Evolutionary conservation across 64 coral and sea anemone genomes (phyloP).

Genomic region (Stichodactyla mertensii): DNA sequence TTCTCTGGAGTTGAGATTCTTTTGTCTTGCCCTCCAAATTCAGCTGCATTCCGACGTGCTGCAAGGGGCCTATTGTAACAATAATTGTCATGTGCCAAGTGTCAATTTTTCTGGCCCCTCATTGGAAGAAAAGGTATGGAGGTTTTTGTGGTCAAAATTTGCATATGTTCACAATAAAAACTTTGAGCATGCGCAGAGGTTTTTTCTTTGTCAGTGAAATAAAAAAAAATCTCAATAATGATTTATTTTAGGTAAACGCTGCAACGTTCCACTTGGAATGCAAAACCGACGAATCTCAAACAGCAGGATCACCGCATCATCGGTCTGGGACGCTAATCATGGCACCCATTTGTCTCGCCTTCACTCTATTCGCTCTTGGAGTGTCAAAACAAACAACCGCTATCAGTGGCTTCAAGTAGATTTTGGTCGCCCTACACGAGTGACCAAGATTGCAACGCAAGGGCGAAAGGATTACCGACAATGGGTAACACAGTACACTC

Average conservation of each 20-base stretch:
- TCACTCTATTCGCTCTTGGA: conserved; percentile 22
- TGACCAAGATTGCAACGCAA: conserved; percentile 51
- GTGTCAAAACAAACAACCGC: conserved; percentile 38
- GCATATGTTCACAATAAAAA: no score
- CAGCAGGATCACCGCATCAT: conserved; percentile 51
- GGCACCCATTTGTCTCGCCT: conserved; percentile 32
- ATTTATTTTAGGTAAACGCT: conserved; percentile 47
- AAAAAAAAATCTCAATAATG: no score
- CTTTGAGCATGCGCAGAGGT: no score
- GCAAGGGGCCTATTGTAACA: no score
- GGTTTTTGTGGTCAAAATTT: no score
- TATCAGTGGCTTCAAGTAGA: conserved; percentile 50
- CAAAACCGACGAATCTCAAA: conserved; percentile 54
- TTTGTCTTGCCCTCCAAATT: no score
- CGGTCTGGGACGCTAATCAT: conserved; percentile 32
- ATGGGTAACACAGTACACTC: conserved; percentile 43
- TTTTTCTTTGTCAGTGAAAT: no score
- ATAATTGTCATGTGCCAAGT: no score
- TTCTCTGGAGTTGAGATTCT: no score
- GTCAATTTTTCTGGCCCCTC: no score
- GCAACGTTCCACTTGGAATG: conserved; percentile 78
- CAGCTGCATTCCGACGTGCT: no score
- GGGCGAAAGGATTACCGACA: conserved; percentile 42
- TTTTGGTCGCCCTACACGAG: conserved; percentile 36
- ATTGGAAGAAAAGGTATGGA: no score